A percentile compares a stretch with the other conserved stretches of the same genome.
These are phyloP conservation scores for Frieseomelitta varia DNA, from an alignment of 1,140 invertebrate species.

Conservation along the genomic window DNA sequence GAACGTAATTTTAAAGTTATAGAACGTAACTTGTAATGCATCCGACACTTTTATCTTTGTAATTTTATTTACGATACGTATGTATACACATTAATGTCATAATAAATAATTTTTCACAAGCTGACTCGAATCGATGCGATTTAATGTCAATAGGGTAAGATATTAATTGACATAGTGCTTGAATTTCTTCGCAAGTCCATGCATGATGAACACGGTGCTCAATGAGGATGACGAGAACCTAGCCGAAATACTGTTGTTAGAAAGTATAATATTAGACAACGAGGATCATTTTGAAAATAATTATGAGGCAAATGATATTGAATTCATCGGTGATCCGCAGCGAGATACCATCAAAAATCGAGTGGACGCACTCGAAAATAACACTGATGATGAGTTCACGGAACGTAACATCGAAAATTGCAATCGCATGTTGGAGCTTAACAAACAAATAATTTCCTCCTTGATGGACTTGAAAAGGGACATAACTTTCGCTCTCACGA, in stretches of 20 bases:
- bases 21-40: too few relatives aligned
- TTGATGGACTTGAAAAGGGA: conserved; percentile 60
- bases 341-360: background rate
- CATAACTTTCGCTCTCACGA: conserved; percentile 58
- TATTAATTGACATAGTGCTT: background rate
- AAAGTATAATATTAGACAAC: background rate
- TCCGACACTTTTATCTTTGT: background rate
- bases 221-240: background rate
- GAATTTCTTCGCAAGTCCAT: background rate
- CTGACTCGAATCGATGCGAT: background rate
- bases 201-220: background rate
- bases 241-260: background rate
- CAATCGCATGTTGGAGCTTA: conserved; percentile 50
- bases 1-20: background rate
- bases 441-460: conserved; percentile 62
- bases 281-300: background rate
- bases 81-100: background rate
- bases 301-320: conserved; percentile 57
- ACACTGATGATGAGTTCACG: background rate
- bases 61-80: background rate
- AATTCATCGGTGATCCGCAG: background rate
- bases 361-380: too few relatives aligned
- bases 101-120: background rate
- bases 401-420: conserved; percentile 1
- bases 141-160: background rate